phyloP scores from a whole-genome alignment of 2,797 vertebrate species.

The Chaetophractus vellerosus region DNA sequence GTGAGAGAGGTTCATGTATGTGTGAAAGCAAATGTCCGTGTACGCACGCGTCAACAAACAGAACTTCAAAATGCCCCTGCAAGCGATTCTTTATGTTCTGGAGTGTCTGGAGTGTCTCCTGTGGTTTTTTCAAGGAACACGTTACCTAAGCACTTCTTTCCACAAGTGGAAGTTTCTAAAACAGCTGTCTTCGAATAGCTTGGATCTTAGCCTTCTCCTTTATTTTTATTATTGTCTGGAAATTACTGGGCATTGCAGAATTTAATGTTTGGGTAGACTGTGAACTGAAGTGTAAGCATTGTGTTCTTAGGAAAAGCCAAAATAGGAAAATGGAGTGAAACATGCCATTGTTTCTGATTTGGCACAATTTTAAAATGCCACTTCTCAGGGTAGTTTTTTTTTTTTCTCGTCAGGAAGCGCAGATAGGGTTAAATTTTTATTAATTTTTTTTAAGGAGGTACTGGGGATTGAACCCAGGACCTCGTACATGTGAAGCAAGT shows the following conservation, averaged over 20 bases:
- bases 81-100: rapidly evolving
- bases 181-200: neutral
- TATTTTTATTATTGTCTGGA: neutral
- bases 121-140: rapidly evolving
- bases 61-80: neutral
- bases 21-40: rapidly evolving
- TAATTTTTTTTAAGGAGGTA: no score
- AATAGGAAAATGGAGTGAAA: neutral
- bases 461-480: no score
- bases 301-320: rapidly evolving
- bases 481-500: no score
- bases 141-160: neutral
- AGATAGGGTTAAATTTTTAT: neutral
- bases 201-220: neutral
- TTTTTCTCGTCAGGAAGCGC: no score
- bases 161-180: neutral
- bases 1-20: no score
- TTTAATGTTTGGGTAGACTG: no score
- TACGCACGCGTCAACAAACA: no score
- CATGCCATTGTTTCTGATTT: rapidly evolving
- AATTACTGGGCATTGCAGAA: neutral
- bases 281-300: neutral
- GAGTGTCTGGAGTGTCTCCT: neutral
- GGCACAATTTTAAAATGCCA: neutral
- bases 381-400: no score